phyloP scores from a whole-genome alignment of 1,140 invertebrate species.

The Microvelia longipes region DNA sequence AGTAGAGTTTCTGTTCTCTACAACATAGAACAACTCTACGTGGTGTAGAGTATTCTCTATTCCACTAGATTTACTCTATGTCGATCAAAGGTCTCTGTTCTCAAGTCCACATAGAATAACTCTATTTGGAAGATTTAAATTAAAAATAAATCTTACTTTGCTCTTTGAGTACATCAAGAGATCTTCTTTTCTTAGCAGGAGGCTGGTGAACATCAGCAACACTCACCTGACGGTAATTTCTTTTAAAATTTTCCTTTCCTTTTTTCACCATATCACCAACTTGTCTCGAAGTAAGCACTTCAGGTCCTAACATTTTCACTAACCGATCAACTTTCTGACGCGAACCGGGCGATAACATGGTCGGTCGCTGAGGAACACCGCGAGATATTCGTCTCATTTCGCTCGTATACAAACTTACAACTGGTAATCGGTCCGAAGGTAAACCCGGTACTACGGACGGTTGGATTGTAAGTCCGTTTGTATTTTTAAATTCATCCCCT shows the following conservation, averaged over 20 bases:
- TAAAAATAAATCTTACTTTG: not conserved
- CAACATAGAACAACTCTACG: too few species aligned
- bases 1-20: too few species aligned
- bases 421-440: conserved; percentile 2
- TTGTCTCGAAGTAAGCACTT: conserved; percentile 4
- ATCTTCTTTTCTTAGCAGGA: conserved; percentile 3
- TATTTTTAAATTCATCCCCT: conserved; percentile 18
- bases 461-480: conserved; percentile 12
- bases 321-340: conserved; percentile 6
- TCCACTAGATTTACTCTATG: too few species aligned
- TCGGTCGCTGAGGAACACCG: conserved; percentile 25
- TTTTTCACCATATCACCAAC: not conserved
- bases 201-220: not conserved
- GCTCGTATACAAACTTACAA: conserved; percentile 22
- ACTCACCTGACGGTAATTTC: conserved; percentile 3
- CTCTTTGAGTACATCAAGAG: conserved; percentile 5
- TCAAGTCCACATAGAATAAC: too few species aligned
- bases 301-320: conserved; percentile 11
- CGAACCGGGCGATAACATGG: conserved; percentile 5
- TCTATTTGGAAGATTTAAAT: too few species aligned
- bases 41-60: too few species aligned
- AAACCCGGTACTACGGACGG: conserved; percentile 6
- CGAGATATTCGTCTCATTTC: conserved; percentile 27
- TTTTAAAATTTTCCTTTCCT: conserved; percentile 5
- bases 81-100: too few species aligned